Conservation (phyloP, 2,113 vertebrate species). For the Camelus dromedarius region DNA sequence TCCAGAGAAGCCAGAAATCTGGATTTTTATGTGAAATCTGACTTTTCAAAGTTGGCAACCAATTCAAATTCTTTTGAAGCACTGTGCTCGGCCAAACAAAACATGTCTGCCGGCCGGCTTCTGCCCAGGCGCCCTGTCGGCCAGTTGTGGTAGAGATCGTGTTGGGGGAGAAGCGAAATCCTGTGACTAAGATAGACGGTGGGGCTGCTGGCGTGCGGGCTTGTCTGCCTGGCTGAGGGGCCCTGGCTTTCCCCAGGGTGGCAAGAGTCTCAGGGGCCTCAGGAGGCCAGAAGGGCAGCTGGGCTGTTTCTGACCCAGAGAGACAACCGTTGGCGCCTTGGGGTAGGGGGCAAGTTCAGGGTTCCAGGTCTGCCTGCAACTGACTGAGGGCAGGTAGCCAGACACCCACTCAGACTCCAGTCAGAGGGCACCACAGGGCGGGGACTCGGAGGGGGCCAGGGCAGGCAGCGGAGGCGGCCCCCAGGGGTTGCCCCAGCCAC, state of each 20-base stretch:
- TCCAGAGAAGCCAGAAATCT: slow-evolving; percentile 70
- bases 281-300: neutral
- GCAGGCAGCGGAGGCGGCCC: neutral
- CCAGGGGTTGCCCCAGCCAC: neutral
- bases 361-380: neutral
- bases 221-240: neutral
- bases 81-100: slow-evolving; percentile 75
- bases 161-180: neutral
- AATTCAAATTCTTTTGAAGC: slow-evolving; percentile 75
- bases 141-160: neutral
- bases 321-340: neutral
- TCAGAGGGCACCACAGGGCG: neutral
- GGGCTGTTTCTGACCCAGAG: neutral
- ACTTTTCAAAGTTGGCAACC: slow-evolving; percentile 80
- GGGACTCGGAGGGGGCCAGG: neutral
- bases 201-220: accelerated
- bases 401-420: neutral
- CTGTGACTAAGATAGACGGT: neutral
- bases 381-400: neutral
- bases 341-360: neutral
- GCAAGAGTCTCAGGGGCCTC: neutral
- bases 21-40: slow-evolving; percentile 80
- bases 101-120: slow-evolving; percentile 69
- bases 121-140: slow-evolving; percentile 57
- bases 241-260: neutral